Conservation (phyloP, 2,888 invertebrate species). For the Andrena bucephala region DNA sequence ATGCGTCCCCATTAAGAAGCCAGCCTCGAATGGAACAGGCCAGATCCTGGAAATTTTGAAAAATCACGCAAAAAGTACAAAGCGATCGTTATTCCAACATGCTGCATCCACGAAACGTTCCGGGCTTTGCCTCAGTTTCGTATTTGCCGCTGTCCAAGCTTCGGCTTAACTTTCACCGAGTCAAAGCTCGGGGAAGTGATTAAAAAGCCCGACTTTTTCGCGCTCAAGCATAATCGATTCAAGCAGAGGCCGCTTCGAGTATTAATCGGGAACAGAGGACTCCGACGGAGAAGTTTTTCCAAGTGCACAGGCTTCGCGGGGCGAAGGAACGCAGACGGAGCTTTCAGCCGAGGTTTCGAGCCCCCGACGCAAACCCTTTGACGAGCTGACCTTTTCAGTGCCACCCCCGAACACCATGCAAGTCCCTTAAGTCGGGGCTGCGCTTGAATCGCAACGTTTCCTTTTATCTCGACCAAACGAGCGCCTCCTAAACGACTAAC, state of each 20-base stretch:
- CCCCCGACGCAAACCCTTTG: conserved; percentile 32
- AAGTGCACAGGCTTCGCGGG: conserved; percentile 4
- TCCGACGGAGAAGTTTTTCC: conserved; percentile 5
- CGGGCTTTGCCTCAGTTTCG: background rate
- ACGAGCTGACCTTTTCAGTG: conserved; percentile 45
- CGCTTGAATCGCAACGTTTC: conserved; percentile 31
- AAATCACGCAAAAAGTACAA: background rate
- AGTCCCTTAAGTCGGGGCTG: conserved; percentile 25
- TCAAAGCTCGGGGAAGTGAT: background rate
- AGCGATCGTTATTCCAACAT: background rate
- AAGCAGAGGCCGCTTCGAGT: background rate
- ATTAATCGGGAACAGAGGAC: conserved; percentile 25
- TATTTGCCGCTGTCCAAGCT: background rate
- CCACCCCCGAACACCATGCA: background rate
- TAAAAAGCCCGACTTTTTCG: background rate
- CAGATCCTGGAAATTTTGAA: background rate
- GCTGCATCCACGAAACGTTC: background rate
- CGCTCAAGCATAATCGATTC: conserved; percentile 4
- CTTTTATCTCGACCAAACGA: conserved; percentile 11
- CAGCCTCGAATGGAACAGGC: background rate
- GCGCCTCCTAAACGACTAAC: background rate
- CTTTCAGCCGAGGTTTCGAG: conserved; percentile 21
- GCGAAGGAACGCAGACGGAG: background rate
- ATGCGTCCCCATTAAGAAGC: background rate
- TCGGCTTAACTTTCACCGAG: background rate